Base-by-base conservation (phyloP, 1,140 invertebrate species). In the Drosophila bocki region DNA sequence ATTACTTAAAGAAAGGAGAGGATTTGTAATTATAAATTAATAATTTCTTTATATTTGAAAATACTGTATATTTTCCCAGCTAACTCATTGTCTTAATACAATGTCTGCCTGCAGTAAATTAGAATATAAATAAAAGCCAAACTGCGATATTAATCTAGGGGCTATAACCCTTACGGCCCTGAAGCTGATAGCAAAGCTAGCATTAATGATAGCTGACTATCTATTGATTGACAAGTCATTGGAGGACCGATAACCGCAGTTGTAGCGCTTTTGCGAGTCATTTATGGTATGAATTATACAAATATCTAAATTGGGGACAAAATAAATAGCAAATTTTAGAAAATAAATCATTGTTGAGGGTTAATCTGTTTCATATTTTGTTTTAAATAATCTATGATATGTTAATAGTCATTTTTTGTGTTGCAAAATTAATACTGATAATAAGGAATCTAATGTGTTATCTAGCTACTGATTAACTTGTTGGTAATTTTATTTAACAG, bases 171-270 rank as follows among this genome's bases (percentile, higher is more conserved):
- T 15, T n/a, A 1, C 12, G 17, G 15, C 12, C 13, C 7, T 42
- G 7, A 44, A 26, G 15, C 29, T 65, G 32, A 60, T 65, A 65
- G 41, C 35, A 11, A 64, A 8, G 26, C 9, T 17, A 13, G 7
- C 7, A 32, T 29, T 51, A 17, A 3, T 35, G 59, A 61, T 53
- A 35, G 47, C 22, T 13, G 29, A 56, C 53, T 56, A 56, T 56
- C 13, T 33, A 63, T 63, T 56, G n/a, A 53, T 56, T 56, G n/a
- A 56, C 35, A 29, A 63, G 26, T 12, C 33, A 39, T 3, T 19
- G 15, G n/a, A 33, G 11, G 17, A 6, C 13, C 13, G 61, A 64
- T 64, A 59, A 26, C 17, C 17, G n/a, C 47, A 11, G n/a, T 47
- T 47, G 19, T 22, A 47, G 45, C 22, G 15, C 45, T 48, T 48